These are phyloP conservation scores for Misgurnus anguillicaudatus DNA, from an alignment of 2,113 vertebrate genomes.

Conservation along the genomic window DNA sequence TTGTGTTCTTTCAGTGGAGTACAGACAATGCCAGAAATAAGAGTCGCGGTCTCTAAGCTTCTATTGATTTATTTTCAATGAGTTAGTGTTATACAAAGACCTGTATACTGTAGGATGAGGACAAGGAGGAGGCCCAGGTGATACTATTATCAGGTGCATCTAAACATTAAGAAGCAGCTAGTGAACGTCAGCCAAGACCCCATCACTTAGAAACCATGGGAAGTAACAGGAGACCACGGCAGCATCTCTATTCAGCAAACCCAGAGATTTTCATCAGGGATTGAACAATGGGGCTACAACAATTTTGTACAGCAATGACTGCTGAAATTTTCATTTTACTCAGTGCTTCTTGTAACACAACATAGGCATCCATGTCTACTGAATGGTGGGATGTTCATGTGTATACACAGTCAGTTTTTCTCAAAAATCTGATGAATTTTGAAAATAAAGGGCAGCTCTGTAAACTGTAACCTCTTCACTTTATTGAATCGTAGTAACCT, in stretches of 20 bases:
- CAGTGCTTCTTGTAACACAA: not conserved
- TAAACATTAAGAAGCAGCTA: slow-evolving; percentile 57
- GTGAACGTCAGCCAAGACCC: slow-evolving; percentile 52
- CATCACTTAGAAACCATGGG: slow-evolving; percentile 31
- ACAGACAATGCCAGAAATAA: slow-evolving; percentile 61
- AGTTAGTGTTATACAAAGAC: slow-evolving; percentile 61
- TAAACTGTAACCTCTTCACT: slow-evolving; percentile 21
- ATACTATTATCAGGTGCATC: slow-evolving; percentile 59
- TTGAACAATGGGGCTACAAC: slow-evolving; percentile 47
- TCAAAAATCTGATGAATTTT: slow-evolving; percentile 4
- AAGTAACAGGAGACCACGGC: slow-evolving; percentile 51
- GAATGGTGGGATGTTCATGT: not conserved
- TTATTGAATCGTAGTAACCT: slow-evolving; percentile 25
- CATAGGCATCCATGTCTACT: not conserved
- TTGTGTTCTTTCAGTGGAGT: slow-evolving; percentile 53
- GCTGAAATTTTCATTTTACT: not conserved
- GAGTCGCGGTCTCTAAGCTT: slow-evolving; percentile 58
- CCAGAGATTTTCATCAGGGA: slow-evolving; percentile 40
- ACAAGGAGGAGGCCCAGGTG: slow-evolving; percentile 44
- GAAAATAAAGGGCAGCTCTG: not conserved
- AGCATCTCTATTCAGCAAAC: slow-evolving; percentile 45
- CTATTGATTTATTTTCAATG: slow-evolving; percentile 65
- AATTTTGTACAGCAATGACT: slow-evolving; percentile 27
- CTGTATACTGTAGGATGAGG: slow-evolving; percentile 38
- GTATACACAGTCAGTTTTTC: not conserved